Evolutionary conservation across 2,888 invertebrate genomes (phyloP).

Genomic region (Athalia cordata): DNA sequence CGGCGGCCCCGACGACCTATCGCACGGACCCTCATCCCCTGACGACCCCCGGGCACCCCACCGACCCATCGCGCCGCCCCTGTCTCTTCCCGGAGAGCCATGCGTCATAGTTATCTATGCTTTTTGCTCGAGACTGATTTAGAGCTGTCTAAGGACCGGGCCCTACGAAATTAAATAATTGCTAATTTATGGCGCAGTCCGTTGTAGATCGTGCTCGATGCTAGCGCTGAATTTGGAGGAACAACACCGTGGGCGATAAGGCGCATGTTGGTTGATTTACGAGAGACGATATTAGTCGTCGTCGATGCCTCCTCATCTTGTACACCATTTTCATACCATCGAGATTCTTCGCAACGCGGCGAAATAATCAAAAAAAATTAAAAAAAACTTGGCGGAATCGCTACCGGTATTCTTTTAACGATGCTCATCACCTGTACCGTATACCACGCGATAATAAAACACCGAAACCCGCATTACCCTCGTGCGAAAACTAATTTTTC

Average conservation of each 20-base stretch:
- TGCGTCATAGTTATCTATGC: constrained; percentile 74
- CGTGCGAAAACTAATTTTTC: background rate
- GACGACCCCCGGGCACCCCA: constrained; percentile 52
- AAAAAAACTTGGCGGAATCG: no score
- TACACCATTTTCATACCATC: constrained; percentile 9
- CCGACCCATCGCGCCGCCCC: constrained; percentile 64
- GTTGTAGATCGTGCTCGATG: constrained; percentile 62
- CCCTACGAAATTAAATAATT: constrained; percentile 74
- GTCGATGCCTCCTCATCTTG: constrained; percentile 12
- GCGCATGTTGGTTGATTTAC: constrained; percentile 46
- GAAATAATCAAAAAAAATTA: no score
- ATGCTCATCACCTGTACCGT: background rate
- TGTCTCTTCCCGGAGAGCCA: constrained; percentile 70
- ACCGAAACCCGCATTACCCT: no score
- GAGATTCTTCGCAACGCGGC: no score
- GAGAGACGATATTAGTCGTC: constrained; percentile 37
- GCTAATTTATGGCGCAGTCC: constrained; percentile 72
- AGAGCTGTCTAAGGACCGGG: constrained; percentile 74
- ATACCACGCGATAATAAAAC: background rate
- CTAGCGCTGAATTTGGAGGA: constrained; percentile 48
- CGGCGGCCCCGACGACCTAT: constrained; percentile 53
- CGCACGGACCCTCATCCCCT: constrained; percentile 54
- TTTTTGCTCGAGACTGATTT: constrained; percentile 74
- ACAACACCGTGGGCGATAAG: constrained; percentile 57
- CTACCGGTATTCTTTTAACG: no score